Percentiles rank a stretch among this genome's conserved stretches.
These are phyloP conservation scores for Apotomis capreana DNA, from an alignment of 2,888 invertebrate genomes.

Conservation along the genomic window DNA sequence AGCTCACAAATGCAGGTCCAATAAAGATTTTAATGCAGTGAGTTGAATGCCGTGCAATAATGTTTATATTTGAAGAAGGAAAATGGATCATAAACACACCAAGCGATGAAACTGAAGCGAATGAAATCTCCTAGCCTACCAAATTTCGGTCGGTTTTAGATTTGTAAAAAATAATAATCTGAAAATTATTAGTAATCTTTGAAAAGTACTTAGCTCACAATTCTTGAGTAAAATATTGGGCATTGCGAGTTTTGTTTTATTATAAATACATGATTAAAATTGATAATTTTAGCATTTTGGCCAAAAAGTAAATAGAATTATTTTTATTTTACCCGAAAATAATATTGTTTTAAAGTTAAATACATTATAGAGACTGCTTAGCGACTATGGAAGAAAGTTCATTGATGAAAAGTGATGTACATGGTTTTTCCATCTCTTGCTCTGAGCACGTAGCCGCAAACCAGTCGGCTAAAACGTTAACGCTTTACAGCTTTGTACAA, in stretches of 20 bases:
- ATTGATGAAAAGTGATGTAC: neutral
- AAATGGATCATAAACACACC: conserved; percentile 30
- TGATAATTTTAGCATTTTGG: neutral
- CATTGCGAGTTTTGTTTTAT: neutral
- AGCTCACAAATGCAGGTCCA: conserved; percentile 17
- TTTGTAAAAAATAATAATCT: neutral
- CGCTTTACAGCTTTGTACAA: neutral
- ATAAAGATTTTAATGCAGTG: conserved; percentile 18
- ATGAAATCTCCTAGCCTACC: conserved; percentile 24
- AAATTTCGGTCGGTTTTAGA: neutral
- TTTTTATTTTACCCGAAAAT: too few relatives aligned
- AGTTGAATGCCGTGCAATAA: conserved; percentile 14
- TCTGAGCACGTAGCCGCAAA: conserved; percentile 9
- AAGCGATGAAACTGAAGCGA: conserved; percentile 36
- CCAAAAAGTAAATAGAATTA: too few relatives aligned
- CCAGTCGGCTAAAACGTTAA: conserved; percentile 7
- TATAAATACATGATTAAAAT: neutral
- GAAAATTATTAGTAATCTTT: too few relatives aligned
- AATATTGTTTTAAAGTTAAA: too few relatives aligned
- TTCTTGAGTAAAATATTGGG: neutral
- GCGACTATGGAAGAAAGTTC: neutral
- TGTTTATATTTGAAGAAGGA: conserved; percentile 27
- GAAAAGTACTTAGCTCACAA: neutral
- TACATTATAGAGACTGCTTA: neutral
- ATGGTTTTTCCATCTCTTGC: conserved; percentile 9